These are phyloP conservation scores for Eustalomyia histrio DNA, from an alignment of 2,888 invertebrate genomes.

Conservation along the genomic window DNA sequence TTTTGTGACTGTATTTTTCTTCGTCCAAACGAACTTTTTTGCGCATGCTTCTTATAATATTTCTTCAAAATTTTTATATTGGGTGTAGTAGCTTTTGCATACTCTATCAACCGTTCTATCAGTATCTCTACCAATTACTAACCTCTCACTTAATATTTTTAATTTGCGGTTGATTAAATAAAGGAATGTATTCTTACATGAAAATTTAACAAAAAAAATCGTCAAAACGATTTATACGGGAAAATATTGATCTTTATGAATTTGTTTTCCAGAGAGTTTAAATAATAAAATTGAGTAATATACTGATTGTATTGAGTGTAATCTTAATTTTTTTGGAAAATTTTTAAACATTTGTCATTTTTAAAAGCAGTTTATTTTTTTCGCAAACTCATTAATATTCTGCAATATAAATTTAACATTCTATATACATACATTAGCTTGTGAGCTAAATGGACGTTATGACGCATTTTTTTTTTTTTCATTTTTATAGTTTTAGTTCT, in stretches of 20 bases:
- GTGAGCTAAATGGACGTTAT: conserved; percentile 24
- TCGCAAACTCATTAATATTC: conserved; percentile 29
- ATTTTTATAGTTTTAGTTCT: conserved; percentile 9
- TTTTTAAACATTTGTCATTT: conserved; percentile 36
- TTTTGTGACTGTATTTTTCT: conserved; percentile 22
- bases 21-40: conserved; percentile 38
- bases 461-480: conserved; percentile 17
- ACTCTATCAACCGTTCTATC: neutral
- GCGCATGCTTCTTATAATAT: conserved; percentile 60
- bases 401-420: conserved; percentile 29
- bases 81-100: conserved; percentile 54
- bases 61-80: conserved; percentile 36
- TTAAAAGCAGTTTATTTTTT: conserved; percentile 20
- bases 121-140: neutral
- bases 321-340: neutral
- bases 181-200: conserved; percentile 3
- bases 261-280: neutral
- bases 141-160: neutral
- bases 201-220: neutral
- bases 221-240: neutral
- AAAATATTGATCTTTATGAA: neutral
- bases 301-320: neutral
- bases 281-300: conserved; percentile 2
- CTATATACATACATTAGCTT: conserved; percentile 12
- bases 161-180: neutral